Conservation (phyloP, 2,797 vertebrate species). For the Streptopelia turtur region DNA sequence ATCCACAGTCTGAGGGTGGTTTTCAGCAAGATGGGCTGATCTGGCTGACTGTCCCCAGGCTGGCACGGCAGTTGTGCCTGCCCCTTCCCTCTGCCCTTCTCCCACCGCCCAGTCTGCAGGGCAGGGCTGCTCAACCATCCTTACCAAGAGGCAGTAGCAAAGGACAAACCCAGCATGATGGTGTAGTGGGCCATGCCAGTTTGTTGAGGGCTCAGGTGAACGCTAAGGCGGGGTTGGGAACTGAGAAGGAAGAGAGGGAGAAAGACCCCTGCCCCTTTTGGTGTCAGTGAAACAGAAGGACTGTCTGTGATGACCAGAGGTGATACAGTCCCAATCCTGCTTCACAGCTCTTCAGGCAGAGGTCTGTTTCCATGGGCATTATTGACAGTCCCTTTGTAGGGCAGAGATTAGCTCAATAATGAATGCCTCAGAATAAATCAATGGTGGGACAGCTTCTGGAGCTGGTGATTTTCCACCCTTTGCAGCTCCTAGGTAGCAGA, state of each 20-base stretch:
- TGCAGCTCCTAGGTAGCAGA: neutral
- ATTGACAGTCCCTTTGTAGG: neutral
- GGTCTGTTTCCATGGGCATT: neutral
- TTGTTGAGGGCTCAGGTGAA: neutral
- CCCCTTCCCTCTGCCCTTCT: neutral
- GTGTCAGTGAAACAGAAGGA: neutral
- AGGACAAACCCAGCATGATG: neutral
- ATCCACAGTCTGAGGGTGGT: neutral
- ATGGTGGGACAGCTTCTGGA: neutral
- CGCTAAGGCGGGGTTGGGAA: neutral
- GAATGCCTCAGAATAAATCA: slow-evolving; percentile 31
- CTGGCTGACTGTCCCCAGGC: neutral
- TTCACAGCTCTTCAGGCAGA: neutral
- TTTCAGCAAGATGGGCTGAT: neutral
- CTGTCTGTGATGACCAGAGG: neutral
- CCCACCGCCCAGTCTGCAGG: neutral
- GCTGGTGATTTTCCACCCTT: slow-evolving; percentile 15
- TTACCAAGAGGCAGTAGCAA: neutral
- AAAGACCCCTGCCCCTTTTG: neutral
- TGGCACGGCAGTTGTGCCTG: accelerated
- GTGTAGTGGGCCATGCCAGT: neutral
- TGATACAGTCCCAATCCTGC: neutral
- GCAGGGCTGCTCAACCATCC: neutral
- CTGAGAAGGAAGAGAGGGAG: neutral
- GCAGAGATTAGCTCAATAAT: neutral